Evolutionary conservation across 1,140 invertebrate genomes (phyloP).

Genomic region (Aradophagus sp.): DNA sequence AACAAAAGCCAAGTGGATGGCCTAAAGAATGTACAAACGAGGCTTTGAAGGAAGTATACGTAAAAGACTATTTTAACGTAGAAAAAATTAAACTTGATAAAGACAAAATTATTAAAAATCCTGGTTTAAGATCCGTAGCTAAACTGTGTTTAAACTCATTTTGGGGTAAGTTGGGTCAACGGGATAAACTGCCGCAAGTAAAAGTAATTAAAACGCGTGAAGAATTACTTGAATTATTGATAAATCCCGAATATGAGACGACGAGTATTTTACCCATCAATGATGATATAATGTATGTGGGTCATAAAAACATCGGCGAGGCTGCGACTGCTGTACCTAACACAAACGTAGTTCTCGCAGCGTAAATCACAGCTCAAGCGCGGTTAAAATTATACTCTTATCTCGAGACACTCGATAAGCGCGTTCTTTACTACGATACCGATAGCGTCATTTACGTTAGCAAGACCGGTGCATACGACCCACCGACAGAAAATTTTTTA

Average conservation of each 20-base stretch:
- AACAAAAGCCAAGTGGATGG: no score
- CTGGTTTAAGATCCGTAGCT: conserved; percentile 58
- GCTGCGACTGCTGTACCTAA: conserved; percentile 1
- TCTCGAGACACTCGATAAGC: no score
- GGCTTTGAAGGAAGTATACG: no score
- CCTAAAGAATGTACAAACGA: no score
- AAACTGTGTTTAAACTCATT: conserved; percentile 67
- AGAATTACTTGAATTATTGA: conserved; percentile 57
- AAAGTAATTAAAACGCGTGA: conserved; percentile 50
- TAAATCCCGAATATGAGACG: conserved; percentile 49
- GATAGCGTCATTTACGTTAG: no score
- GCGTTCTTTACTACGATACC: conserved; percentile 70
- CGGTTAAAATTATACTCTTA: conserved; percentile 66
- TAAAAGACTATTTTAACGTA: no score
- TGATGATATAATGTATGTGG: conserved; percentile 56
- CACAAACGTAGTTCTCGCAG: conserved; percentile 66
- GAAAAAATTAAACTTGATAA: conserved; percentile 66
- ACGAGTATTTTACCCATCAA: conserved; percentile 39
- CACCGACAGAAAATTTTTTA: no score
- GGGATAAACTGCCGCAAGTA: conserved; percentile 54
- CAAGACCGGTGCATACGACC: neutral
- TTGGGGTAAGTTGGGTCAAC: conserved; percentile 66
- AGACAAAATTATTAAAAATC: conserved; percentile 64
- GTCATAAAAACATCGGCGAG: conserved; percentile 48
- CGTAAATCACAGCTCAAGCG: conserved; percentile 68